Evolutionary conservation across 2,797 vertebrate genomes (phyloP).

Genomic region (Gymnocypris eckloni): DNA sequence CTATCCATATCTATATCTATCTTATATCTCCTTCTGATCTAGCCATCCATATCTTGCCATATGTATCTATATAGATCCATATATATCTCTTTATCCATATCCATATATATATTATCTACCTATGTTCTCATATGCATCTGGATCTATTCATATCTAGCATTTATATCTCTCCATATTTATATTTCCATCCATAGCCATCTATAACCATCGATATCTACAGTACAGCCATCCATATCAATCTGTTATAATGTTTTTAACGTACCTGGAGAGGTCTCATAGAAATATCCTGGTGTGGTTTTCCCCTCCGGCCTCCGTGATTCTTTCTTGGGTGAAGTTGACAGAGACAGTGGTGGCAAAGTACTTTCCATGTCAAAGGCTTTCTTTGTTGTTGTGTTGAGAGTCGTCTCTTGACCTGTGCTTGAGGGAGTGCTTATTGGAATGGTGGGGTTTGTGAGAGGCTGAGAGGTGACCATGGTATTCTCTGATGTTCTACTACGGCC

Average conservation of each 20-base stretch:
- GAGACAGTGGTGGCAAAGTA: conserved; percentile 42
- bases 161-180: not conserved
- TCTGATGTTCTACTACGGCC: conserved; percentile 56
- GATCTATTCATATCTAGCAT: not conserved
- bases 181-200: not conserved
- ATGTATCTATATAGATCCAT: not conserved
- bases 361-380: conserved; percentile 31
- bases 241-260: conserved; percentile 13
- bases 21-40: not conserved
- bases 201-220: not conserved
- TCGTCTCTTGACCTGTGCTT: conserved; percentile 44
- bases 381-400: conserved; percentile 32
- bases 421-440: conserved; percentile 56
- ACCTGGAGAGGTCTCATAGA: conserved; percentile 59
- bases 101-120: not conserved
- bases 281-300: conserved; percentile 64
- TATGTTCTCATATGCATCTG: not conserved
- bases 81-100: not conserved
- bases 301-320: conserved; percentile 51
- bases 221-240: not conserved
- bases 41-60: not conserved
- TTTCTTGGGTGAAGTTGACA: conserved; percentile 49
- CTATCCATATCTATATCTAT: not conserved
- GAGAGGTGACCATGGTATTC: conserved; percentile 68
- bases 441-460: conserved; percentile 71